phyloP scores from a whole-genome alignment of 1,140 invertebrate genomes.

The Matsumurasca onukii region DNA sequence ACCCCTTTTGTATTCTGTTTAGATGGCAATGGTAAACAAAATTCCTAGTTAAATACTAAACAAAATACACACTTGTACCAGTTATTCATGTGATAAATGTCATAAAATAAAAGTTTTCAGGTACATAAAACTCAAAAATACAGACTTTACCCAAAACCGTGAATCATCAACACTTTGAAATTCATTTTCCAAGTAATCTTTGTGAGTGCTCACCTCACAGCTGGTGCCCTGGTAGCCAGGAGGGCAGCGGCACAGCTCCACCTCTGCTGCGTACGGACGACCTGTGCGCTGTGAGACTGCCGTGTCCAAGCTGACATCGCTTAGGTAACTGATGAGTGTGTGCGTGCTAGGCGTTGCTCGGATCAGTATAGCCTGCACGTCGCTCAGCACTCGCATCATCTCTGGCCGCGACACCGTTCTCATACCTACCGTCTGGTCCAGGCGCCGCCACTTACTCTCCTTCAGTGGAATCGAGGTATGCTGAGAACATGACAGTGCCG shows the following conservation, averaged over 20 bases:
- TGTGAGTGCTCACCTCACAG: conserved; percentile 68
- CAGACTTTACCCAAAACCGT: too few species aligned
- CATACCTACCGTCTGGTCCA: conserved; percentile 50
- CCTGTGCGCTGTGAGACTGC: conserved; percentile 58
- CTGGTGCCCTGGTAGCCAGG: conserved; percentile 77
- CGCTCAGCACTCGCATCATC: conserved; percentile 76
- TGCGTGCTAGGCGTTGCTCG: conserved; percentile 75
- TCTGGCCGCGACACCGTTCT: conserved; percentile 67
- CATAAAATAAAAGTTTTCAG: too few species aligned
- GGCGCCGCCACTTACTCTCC: conserved; percentile 57
- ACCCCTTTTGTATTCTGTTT: too few species aligned
- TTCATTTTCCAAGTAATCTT: too few species aligned
- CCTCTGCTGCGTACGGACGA: conserved; percentile 58
- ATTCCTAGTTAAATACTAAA: too few species aligned
- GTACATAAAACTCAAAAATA: too few species aligned
- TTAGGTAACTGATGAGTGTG: conserved; percentile 69
- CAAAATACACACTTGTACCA: too few species aligned
- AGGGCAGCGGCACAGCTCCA: conserved; percentile 86
- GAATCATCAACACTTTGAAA: too few species aligned
- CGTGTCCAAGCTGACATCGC: conserved; percentile 77
- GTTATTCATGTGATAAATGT: too few species aligned
- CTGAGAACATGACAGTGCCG: too few species aligned
- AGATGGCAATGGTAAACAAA: too few species aligned
- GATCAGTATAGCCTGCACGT: conserved; percentile 81
- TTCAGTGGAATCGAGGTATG: conserved; percentile 26